phyloP scores from a whole-genome alignment of 1,140 invertebrate genomes.

The Holcopasites calliopsidis region DNA sequence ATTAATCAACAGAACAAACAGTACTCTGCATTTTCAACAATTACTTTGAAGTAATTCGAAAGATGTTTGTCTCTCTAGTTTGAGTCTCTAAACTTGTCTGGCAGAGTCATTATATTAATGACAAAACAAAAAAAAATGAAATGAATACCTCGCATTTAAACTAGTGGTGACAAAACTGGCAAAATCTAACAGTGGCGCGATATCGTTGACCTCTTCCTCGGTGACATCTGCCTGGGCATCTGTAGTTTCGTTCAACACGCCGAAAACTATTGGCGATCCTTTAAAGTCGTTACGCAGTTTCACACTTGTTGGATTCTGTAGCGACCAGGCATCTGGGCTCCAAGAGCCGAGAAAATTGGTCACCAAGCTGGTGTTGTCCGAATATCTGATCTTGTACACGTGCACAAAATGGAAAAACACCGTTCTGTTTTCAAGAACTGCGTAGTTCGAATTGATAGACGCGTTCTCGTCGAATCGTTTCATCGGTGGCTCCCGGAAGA shows the following conservation, averaged over 20 bases:
- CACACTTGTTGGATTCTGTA: constrained; percentile 62
- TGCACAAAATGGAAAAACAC: constrained; percentile 68
- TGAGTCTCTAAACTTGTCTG: too few relatives aligned
- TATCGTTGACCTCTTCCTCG: constrained; percentile 67
- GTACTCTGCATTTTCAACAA: too few relatives aligned
- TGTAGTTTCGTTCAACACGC: constrained; percentile 73
- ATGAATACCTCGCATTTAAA: constrained; percentile 73
- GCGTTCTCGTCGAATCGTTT: constrained; percentile 37
- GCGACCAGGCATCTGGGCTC: constrained; percentile 64
- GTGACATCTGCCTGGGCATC: constrained; percentile 60
- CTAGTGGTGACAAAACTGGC: constrained; percentile 70
- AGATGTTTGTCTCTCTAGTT: too few relatives aligned
- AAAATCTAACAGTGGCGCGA: constrained; percentile 72
- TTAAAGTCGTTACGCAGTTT: constrained; percentile 72
- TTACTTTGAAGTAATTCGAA: too few relatives aligned
- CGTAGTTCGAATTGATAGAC: constrained; percentile 49
- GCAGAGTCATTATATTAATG: too few relatives aligned
- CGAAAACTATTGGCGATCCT: constrained; percentile 72
- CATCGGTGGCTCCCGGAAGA: constrained; percentile 17
- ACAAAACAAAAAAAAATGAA: too few relatives aligned
- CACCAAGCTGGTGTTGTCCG: constrained; percentile 72
- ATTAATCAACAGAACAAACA: too few relatives aligned
- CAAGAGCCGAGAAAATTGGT: constrained; percentile 71
- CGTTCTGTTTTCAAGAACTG: constrained; percentile 41
- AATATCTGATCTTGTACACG: constrained; percentile 73